Evolutionary conservation across 2,113 vertebrate genomes (phyloP).

Genomic region (Oreotrochilus melanogaster): DNA sequence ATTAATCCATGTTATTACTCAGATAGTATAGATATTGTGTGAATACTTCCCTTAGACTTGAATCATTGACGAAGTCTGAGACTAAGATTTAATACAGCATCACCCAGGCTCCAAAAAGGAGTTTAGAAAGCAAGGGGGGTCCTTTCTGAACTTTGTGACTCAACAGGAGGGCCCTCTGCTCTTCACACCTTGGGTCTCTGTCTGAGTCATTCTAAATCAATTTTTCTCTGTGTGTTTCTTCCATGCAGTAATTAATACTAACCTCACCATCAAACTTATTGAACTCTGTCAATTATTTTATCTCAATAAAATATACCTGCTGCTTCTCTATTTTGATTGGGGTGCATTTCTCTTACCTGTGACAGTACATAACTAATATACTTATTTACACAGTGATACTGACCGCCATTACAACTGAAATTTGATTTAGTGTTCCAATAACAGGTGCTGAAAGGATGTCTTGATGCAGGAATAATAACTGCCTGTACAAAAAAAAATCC

Average conservation of each 20-base stretch:
- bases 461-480: conserved; percentile 80
- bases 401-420: conserved; percentile 87
- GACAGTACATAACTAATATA: not conserved
- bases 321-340: not conserved
- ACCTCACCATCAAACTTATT: not conserved
- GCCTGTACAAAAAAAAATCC: conserved; percentile 67
- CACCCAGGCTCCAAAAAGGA: not conserved
- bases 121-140: not conserved
- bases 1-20: not conserved
- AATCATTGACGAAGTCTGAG: not conserved
- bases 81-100: not conserved
- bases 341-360: not conserved
- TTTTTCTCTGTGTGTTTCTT: not conserved
- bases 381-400: conserved; percentile 69
- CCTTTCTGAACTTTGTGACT: not conserved
- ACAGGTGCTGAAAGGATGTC: conserved; percentile 86
- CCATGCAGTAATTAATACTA: not conserved
- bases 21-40: not conserved
- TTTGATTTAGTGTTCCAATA: conserved; percentile 80
- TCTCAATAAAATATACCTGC: not conserved
- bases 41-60: not conserved
- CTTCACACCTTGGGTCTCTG: fast-evolving
- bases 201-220: not conserved
- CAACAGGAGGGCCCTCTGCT: not conserved
- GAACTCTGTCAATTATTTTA: not conserved